These are phyloP conservation scores for Miniopterus natalensis DNA, from an alignment of 2,113 vertebrate genomes.

Conservation along the genomic window DNA sequence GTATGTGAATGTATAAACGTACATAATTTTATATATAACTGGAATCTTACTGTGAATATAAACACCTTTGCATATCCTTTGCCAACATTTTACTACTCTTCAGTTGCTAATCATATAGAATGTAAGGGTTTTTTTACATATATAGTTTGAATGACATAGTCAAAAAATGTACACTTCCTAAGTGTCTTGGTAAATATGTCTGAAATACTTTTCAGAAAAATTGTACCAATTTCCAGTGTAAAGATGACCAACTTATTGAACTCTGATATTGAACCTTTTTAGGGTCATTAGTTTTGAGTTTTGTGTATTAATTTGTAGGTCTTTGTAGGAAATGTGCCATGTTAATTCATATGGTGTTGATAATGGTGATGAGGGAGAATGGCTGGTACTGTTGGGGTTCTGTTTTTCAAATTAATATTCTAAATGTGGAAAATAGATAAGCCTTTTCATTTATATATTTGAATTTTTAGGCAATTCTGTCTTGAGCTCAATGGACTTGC, in stretches of 20 bases:
- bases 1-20: neutral
- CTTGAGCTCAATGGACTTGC: constrained; percentile 98
- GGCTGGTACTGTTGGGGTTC: neutral
- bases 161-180: neutral
- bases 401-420: constrained; percentile 35
- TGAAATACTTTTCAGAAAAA: constrained; percentile 51
- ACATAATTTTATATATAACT: neutral
- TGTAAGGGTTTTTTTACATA: neutral
- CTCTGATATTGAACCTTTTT: neutral
- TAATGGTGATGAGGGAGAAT: neutral
- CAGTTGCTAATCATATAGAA: constrained; percentile 20
- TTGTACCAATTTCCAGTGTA: neutral
- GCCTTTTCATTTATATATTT: constrained; percentile 77
- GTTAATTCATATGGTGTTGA: neutral
- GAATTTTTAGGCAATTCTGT: constrained; percentile 95
- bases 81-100: neutral
- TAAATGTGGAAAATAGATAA: constrained; percentile 50
- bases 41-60: neutral
- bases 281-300: neutral
- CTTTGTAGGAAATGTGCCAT: neutral
- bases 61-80: neutral
- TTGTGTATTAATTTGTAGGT: neutral
- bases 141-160: constrained; percentile 19
- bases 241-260: neutral
- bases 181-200: constrained; percentile 52